phyloP scores from a whole-genome alignment of 2,113 vertebrate genomes.

The Hyaena hyaena region DNA sequence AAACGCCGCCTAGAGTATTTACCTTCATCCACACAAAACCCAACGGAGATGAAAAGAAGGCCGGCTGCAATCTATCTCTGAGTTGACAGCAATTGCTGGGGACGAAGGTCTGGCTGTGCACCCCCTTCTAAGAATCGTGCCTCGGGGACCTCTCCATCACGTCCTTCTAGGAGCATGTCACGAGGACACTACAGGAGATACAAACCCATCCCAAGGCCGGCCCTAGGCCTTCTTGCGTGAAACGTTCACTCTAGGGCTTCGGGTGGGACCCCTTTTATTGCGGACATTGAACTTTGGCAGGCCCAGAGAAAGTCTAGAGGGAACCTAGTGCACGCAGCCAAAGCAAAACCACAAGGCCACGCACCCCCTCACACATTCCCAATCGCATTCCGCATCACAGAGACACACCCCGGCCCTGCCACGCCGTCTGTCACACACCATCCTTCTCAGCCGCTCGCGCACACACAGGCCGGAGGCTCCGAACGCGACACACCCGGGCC shows the following conservation, averaged over 20 bases:
- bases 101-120: neutral
- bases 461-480: neutral
- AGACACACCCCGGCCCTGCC: neutral
- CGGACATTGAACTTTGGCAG: neutral
- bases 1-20: neutral
- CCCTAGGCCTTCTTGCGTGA: neutral
- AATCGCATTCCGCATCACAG: neutral
- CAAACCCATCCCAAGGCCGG: neutral
- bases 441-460: neutral
- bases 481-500: neutral
- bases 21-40: neutral
- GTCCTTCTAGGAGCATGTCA: neutral
- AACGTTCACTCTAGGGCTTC: neutral
- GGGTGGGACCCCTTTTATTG: neutral
- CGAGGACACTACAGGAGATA: neutral
- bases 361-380: neutral
- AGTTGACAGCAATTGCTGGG: neutral
- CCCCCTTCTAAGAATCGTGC: neutral
- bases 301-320: neutral
- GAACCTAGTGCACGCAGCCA: neutral
- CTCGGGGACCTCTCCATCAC: neutral
- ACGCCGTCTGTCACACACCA: neutral
- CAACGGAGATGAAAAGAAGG: neutral
- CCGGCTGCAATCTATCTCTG: neutral
- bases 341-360: neutral